Conservation (phyloP, 2,113 vertebrate genomes). For the Labrus mixtus region DNA sequence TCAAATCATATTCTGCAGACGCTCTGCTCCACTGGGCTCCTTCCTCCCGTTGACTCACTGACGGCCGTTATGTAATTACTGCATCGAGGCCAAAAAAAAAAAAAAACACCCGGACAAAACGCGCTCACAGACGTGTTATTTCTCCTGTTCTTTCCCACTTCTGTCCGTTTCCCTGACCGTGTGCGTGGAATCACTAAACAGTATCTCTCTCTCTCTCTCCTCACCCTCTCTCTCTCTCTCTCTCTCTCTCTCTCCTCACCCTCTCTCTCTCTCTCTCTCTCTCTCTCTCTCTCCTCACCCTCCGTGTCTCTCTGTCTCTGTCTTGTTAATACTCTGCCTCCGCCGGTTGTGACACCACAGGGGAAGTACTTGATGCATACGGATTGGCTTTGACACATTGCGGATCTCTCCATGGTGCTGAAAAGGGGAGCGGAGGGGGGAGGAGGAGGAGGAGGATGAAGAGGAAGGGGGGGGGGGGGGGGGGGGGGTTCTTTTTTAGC, state of each 20-base stretch:
- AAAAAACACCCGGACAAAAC: neutral
- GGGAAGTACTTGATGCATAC: slow-evolving; percentile 52
- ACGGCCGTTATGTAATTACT: slow-evolving; percentile 63
- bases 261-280: slow-evolving; percentile 9
- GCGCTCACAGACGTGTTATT: slow-evolving; percentile 1
- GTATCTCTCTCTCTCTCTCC: neutral
- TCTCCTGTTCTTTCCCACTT: too few species aligned
- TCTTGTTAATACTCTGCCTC: slow-evolving; percentile 41
- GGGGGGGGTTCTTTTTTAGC: neutral
- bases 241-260: neutral
- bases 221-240: too few species aligned
- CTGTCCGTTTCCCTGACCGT: neutral
- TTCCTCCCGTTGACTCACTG: slow-evolving; percentile 55
- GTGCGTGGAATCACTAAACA: slow-evolving; percentile 45
- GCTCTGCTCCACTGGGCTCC: slow-evolving; percentile 26
- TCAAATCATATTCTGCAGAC: slow-evolving; percentile 41
- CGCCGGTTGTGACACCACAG: slow-evolving; percentile 46
- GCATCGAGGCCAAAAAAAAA: slow-evolving; percentile 19
- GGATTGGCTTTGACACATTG: slow-evolving; percentile 61
- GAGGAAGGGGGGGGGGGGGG: neutral
- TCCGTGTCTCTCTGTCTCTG: slow-evolving; percentile 4
- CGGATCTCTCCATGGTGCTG: slow-evolving; percentile 49
- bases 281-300: neutral
- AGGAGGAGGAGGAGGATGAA: neutral
- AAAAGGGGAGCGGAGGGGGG: neutral